phyloP scores from a whole-genome alignment of 2,888 invertebrate species.

The Barypeithes pellucidus region DNA sequence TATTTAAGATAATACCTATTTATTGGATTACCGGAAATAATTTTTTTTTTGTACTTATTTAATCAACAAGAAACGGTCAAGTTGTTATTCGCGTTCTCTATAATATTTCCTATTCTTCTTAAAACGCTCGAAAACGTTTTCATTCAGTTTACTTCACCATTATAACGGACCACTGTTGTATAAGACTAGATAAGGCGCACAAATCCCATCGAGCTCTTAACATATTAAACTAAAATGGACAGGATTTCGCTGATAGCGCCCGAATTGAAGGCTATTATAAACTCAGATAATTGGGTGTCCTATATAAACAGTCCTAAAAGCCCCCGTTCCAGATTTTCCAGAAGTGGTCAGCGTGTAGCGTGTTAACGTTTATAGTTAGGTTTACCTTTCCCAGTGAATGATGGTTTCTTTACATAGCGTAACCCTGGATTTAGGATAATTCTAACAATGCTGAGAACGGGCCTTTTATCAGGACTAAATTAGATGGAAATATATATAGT shows the following conservation, averaged over 20 bases:
- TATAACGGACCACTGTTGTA: constrained; percentile 26
- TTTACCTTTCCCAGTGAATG: constrained; percentile 29
- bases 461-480: neutral
- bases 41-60: too few relatives aligned
- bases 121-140: too few relatives aligned
- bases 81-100: neutral
- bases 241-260: constrained; percentile 44
- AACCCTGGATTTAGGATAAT: constrained; percentile 25
- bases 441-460: constrained; percentile 1
- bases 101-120: neutral
- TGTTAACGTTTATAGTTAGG: constrained; percentile 31
- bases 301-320: constrained; percentile 46
- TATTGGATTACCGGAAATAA: too few relatives aligned
- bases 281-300: constrained; percentile 46
- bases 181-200: constrained; percentile 26
- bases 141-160: neutral
- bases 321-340: constrained; percentile 31
- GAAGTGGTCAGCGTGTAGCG: constrained; percentile 35
- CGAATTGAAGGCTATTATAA: constrained; percentile 48
- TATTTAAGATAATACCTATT: too few relatives aligned
- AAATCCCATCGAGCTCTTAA: constrained; percentile 38
- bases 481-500: too few relatives aligned
- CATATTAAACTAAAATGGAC: constrained; percentile 48
- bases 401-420: constrained; percentile 40
- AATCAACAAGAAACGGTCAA: too few relatives aligned